phyloP scores from a whole-genome alignment of 2,113 vertebrate species.

The Zeus faber region DNA sequence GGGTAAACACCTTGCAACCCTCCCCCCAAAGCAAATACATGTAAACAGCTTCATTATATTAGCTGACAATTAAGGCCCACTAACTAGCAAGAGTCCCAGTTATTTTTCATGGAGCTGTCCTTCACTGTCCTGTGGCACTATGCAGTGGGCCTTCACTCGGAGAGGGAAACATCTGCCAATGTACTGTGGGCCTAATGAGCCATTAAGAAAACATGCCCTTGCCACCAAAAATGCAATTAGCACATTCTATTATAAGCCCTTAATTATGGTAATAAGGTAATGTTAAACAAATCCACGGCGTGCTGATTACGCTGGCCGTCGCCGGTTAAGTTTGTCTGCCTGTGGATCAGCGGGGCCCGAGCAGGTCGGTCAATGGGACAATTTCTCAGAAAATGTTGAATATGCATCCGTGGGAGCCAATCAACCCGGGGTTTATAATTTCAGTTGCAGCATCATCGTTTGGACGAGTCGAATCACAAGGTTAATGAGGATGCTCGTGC shows the following conservation, averaged over 20 bases:
- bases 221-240: slow-evolving; percentile 82
- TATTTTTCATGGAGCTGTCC: slow-evolving; percentile 27
- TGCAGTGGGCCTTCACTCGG: slow-evolving; percentile 50
- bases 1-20: slow-evolving; percentile 48
- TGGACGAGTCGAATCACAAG: slow-evolving; percentile 57
- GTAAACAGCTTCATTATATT: slow-evolving; percentile 39
- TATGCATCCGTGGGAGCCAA: slow-evolving; percentile 63
- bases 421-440: slow-evolving; percentile 62
- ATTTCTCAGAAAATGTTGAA: slow-evolving; percentile 71
- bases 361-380: slow-evolving; percentile 71
- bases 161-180: slow-evolving; percentile 77
- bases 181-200: slow-evolving; percentile 75
- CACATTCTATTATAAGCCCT: slow-evolving; percentile 78
- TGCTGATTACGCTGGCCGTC: slow-evolving; percentile 66
- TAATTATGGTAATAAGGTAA: slow-evolving; percentile 79
- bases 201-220: slow-evolving; percentile 78
- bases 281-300: slow-evolving; percentile 80
- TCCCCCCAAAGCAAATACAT: background rate
- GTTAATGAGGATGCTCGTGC: slow-evolving; percentile 66
- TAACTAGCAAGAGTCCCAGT: slow-evolving; percentile 31
- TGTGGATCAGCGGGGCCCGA: slow-evolving; percentile 70
- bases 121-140: slow-evolving; percentile 43
- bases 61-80: slow-evolving; percentile 32
- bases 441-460: slow-evolving; percentile 65
- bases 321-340: slow-evolving; percentile 67